Evolutionary conservation across 2,888 invertebrate species (phyloP).

Genomic region (Caenorhabditis zanzibari): DNA sequence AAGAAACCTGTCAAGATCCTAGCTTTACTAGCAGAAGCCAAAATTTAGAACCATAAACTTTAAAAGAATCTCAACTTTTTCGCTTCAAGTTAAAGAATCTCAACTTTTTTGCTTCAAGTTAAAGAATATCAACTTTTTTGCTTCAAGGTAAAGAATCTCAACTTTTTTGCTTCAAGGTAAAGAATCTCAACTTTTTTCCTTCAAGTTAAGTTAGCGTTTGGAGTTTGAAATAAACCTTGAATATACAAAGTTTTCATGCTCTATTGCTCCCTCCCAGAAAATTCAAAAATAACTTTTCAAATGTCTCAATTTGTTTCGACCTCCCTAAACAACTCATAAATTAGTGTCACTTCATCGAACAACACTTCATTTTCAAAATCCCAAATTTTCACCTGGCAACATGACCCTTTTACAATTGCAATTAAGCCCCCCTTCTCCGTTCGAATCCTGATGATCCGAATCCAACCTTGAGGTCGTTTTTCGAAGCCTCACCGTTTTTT

Average conservation of each 20-base stretch:
- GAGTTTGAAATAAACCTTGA: too few relatives aligned
- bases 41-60: too few relatives aligned
- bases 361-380: slow-evolving; percentile 14
- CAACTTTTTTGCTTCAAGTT: too few relatives aligned
- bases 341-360: slow-evolving; percentile 24
- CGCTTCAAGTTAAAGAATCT: too few relatives aligned
- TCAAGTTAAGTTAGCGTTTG: too few relatives aligned
- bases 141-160: too few relatives aligned
- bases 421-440: slow-evolving; percentile 26
- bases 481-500: slow-evolving; percentile 27
- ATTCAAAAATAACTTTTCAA: slow-evolving; percentile 1
- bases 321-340: slow-evolving; percentile 24
- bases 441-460: not conserved
- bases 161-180: too few relatives aligned
- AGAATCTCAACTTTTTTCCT: too few relatives aligned
- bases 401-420: slow-evolving; percentile 19
- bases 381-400: slow-evolving; percentile 25
- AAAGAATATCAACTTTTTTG: too few relatives aligned
- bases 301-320: not conserved
- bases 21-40: too few relatives aligned
- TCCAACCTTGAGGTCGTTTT: slow-evolving; percentile 24
- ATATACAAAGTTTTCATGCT: not conserved
- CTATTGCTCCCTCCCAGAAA: not conserved
- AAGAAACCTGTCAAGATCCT: too few relatives aligned
- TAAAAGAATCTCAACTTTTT: too few relatives aligned